Percentiles rank a stretch among this genome's conserved stretches.
Evolutionary conservation across 2,113 vertebrate genomes (phyloP).

Genomic region (Pelusios castaneus): DNA sequence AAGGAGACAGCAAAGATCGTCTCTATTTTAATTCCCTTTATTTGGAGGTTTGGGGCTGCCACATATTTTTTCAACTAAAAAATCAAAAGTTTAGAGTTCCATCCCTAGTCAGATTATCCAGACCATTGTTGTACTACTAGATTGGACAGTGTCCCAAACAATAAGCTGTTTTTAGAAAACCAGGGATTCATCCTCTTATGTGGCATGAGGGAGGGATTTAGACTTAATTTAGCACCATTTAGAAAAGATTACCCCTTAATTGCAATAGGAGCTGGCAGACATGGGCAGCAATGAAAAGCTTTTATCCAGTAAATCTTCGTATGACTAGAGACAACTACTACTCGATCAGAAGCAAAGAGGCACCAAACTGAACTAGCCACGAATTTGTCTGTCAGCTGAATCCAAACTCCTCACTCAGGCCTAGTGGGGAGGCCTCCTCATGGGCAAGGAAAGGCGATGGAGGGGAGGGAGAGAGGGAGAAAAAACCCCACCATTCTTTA

Average conservation of each 20-base stretch:
- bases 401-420: not conserved
- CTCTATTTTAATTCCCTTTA: not conserved
- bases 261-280: slow-evolving; percentile 73
- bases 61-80: not conserved
- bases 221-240: slow-evolving; percentile 82
- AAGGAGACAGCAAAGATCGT: not conserved
- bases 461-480: not conserved
- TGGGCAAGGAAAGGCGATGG: not conserved
- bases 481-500: slow-evolving; percentile 8
- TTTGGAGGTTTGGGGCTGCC: not conserved
- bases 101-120: not conserved
- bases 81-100: not conserved
- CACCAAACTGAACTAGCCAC: not conserved
- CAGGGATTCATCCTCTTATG: slow-evolving; percentile 79
- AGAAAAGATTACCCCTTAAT: slow-evolving; percentile 82
- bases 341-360: not conserved
- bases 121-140: slow-evolving; percentile 16
- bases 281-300: slow-evolving; percentile 33
- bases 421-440: not conserved
- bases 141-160: slow-evolving; percentile 71
- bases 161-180: slow-evolving; percentile 82
- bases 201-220: slow-evolving; percentile 76
- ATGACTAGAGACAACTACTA: not conserved
- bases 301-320: slow-evolving; percentile 56
- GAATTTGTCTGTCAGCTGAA: not conserved